Conservation (phyloP, 2,888 invertebrate genomes). For the Platerodrilus igneus region DNA sequence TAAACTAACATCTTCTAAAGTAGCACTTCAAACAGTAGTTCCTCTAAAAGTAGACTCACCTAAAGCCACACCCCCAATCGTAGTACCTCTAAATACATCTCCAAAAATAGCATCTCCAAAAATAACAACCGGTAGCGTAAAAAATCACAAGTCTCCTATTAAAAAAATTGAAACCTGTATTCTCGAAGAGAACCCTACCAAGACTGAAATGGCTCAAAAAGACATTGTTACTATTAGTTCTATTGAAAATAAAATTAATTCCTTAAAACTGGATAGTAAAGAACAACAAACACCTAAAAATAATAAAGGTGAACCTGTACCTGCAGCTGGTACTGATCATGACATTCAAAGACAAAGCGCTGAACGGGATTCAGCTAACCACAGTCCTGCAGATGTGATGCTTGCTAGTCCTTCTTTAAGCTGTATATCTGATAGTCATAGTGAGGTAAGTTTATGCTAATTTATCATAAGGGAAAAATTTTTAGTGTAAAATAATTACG, state of each 20-base stretch:
- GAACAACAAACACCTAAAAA: conserved; percentile 34
- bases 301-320: conserved; percentile 1
- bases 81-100: too few species aligned
- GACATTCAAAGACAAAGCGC: conserved; percentile 36
- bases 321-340: conserved; percentile 9
- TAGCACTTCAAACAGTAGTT: too few species aligned
- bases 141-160: too few species aligned
- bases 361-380: conserved; percentile 68
- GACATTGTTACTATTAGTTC: conserved; percentile 15
- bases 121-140: too few species aligned
- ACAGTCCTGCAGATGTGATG: conserved; percentile 68
- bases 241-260: conserved; percentile 16
- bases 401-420: conserved; percentile 64
- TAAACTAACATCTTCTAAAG: too few species aligned
- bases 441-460: conserved; percentile 48
- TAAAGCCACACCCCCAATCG: too few species aligned
- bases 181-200: too few species aligned
- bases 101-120: too few species aligned
- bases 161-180: too few species aligned
- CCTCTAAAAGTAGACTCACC: too few species aligned
- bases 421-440: conserved; percentile 66
- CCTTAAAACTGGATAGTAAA: conserved; percentile 14
- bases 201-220: conserved; percentile 23
- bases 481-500: too few species aligned
- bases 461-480: not conserved